These are phyloP conservation scores for Odontomyia ornata DNA, from an alignment of 2,888 invertebrate species.

Conservation along the genomic window DNA sequence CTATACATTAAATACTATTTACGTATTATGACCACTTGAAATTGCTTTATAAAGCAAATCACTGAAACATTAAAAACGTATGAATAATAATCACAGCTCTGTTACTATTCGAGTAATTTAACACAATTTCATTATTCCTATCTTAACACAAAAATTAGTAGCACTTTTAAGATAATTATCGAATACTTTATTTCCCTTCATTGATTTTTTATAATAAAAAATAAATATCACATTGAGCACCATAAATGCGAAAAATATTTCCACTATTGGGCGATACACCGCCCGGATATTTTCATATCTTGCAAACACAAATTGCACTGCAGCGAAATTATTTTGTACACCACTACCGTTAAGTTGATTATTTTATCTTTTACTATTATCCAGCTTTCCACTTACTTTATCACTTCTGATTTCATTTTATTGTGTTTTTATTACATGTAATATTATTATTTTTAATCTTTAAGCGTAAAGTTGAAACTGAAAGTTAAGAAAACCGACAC, in stretches of 20 bases:
- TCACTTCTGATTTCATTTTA: constrained; percentile 21
- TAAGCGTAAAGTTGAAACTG: background rate
- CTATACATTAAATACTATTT: too few species aligned
- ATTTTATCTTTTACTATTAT: background rate
- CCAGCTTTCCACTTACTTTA: background rate
- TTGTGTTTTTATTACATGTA: background rate
- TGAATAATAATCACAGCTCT: constrained; percentile 26
- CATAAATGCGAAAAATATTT: background rate
- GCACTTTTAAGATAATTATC: background rate
- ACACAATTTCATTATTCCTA: background rate
- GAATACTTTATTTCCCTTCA: background rate
- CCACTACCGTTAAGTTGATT: background rate
- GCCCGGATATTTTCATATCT: too few species aligned
- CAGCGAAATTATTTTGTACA: too few species aligned
- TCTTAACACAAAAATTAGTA: background rate
- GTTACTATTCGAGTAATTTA: constrained; percentile 12
- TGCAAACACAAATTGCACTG: too few species aligned
- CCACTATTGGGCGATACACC: background rate
- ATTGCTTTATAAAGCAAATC: background rate
- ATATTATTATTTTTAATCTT: background rate
- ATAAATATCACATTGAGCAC: constrained; percentile 34
- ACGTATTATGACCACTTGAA: too few species aligned
- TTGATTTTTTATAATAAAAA: background rate
- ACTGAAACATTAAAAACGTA: background rate
- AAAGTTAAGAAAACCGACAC: background rate